These are phyloP conservation scores for Lontra canadensis DNA, from an alignment of 2,113 vertebrate species.

Conservation along the genomic window DNA sequence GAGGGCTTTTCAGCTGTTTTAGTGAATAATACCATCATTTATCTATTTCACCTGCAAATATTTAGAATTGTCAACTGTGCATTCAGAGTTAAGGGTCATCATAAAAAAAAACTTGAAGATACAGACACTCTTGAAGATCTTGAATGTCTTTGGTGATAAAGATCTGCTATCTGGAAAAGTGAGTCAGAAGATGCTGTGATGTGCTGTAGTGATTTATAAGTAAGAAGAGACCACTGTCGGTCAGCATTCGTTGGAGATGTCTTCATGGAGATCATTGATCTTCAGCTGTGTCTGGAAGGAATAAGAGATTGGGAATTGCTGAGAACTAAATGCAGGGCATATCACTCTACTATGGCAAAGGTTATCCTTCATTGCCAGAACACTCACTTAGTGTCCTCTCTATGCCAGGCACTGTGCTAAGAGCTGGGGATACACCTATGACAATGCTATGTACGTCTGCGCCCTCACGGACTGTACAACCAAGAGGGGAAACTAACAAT, in stretches of 20 bases:
- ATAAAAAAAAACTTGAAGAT: neutral
- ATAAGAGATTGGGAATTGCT: neutral
- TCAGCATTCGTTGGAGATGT: neutral
- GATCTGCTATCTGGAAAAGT: neutral
- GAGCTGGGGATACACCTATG: neutral
- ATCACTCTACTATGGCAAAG: neutral
- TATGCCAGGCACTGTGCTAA: neutral
- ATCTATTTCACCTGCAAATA: neutral
- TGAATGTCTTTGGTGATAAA: neutral
- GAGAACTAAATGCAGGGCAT: neutral
- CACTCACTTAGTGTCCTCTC: neutral
- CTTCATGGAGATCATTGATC: neutral
- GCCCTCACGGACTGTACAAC: neutral
- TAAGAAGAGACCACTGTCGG: neutral
- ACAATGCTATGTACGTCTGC: neutral
- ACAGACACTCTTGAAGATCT: neutral
- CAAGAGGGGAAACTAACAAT: neutral
- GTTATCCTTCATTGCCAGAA: neutral
- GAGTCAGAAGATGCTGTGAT: neutral
- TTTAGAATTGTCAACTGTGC: neutral
- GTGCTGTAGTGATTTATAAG: neutral
- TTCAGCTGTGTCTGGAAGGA: neutral
- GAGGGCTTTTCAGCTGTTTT: neutral
- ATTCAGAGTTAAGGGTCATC: neutral
- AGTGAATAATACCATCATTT: neutral